A percentile compares a stretch with the other conserved stretches of the same genome.
Evolutionary conservation across 2,113 vertebrate species (phyloP).

Genomic region (Cheilinus undulatus): DNA sequence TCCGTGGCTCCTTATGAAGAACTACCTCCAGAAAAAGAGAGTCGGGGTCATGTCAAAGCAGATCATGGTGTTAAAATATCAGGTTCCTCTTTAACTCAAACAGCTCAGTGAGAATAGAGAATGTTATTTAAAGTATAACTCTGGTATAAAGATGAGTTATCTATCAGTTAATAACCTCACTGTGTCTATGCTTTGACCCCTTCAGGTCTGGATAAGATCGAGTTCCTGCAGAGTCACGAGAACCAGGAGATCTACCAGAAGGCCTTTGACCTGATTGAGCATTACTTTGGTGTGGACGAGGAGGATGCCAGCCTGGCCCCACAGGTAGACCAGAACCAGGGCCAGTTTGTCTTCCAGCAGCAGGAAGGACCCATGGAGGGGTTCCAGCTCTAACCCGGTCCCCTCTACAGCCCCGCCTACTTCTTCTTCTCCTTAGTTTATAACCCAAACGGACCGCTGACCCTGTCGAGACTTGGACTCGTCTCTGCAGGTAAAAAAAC

Average conservation of each 20-base stretch:
- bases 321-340: constrained; percentile 95
- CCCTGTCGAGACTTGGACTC: background rate
- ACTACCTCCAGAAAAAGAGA: too few relatives aligned
- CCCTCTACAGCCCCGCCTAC: constrained; percentile 11
- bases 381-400: constrained; percentile 93
- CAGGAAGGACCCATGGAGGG: constrained; percentile 98
- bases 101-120: too few relatives aligned
- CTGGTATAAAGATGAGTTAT: too few relatives aligned
- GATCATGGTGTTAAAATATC: too few relatives aligned
- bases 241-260: constrained; percentile 99
- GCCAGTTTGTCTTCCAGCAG: constrained; percentile 99
- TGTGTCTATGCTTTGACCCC: background rate
- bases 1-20: too few relatives aligned
- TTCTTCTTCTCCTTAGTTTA: constrained; percentile 10
- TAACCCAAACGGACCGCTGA: background rate
- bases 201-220: constrained; percentile 96
- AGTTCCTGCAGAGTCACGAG: constrained; percentile 97
- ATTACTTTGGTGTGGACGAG: constrained; percentile 97
- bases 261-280: constrained; percentile 97
- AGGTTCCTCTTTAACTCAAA: too few relatives aligned
- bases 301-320: constrained; percentile 92
- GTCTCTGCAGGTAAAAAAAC: background rate
- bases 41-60: too few relatives aligned
- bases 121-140: too few relatives aligned
- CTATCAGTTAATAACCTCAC: background rate